Evolutionary conservation across 2,797 vertebrate genomes (phyloP), one percentile per base, ranked within the genome.

Genomic region (Onychomys leucogaster): DNA sequence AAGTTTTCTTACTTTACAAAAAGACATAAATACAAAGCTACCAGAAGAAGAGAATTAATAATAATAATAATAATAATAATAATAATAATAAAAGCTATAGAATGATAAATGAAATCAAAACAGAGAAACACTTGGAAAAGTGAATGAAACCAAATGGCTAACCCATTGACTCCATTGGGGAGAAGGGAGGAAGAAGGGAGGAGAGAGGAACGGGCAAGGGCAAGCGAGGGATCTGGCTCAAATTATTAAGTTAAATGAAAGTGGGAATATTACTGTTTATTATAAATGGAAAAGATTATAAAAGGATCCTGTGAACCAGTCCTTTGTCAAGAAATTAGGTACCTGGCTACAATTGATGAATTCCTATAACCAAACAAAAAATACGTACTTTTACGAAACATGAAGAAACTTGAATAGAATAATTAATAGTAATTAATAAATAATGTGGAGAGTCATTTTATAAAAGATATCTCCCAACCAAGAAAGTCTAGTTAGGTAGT

Each of bases 1-100:
- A 52, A 17, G 4, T 59, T 65, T 57, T 37, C 46, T 67, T 83
- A 55, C 55, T 55, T 55, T 55, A 55, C 55, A 61, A 52, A 67
- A 65, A 61, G n/a, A 89, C 93, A 34, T 76, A 82, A 91, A 90
- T 4, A 13, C 57, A 59, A 76, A 82, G 34, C 32, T 87, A 94
- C 13, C 19, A 71, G 55, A 59, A 67, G 25, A 21, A 86, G 32
- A 37, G 8, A 73, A 80, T 13, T 85, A 67, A 43, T 83, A 65
- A 49, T 81, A 80, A 13, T 57, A 80, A n/a, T 52, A 83, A n/a
- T 85, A 43, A 41, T 92, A 41, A 76, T 32, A 67, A 43, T 83
- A 65, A 49, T 81, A 80, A 13, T 57, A 80, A n/a, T 52, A 83
- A 49, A 55, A n/a, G 8, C 37, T 57, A 73, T 14, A n/a, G 16